Conservation (phyloP, 2,113 vertebrate species). For the Excalfactoria chinensis region DNA sequence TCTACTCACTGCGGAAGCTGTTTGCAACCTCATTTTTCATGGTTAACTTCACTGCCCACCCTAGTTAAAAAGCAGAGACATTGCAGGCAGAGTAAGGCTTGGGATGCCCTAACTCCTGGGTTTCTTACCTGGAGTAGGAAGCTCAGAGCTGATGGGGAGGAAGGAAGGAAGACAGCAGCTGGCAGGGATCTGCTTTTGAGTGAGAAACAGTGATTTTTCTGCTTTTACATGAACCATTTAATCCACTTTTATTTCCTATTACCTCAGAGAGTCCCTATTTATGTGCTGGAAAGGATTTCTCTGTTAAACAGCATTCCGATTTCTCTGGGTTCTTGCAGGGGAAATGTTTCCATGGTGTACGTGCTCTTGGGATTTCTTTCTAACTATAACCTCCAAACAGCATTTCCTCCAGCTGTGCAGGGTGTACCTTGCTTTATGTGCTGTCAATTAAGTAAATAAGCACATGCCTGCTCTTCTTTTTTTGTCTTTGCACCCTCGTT, state of each 20-base stretch:
- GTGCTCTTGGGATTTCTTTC: slow-evolving; percentile 12
- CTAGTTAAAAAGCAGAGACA: neutral
- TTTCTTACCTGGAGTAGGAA: neutral
- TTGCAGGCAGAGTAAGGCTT: neutral
- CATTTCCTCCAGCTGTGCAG: slow-evolving; percentile 25
- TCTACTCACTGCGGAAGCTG: neutral
- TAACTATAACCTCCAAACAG: neutral
- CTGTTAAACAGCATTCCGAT: neutral
- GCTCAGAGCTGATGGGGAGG: neutral
- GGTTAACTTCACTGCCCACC: neutral
- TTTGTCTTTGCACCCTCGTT: slow-evolving; percentile 4
- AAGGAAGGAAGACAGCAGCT: neutral
- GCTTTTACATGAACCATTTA: neutral
- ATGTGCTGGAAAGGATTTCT: slow-evolving; percentile 24
- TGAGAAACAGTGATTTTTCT: neutral
- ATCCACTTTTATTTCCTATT: neutral
- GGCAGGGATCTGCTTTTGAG: neutral
- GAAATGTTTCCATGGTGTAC: neutral
- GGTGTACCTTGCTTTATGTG: neutral
- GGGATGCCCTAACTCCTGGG: neutral
- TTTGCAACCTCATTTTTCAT: fast-evolving
- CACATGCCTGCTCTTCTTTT: neutral
- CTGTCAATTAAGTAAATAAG: slow-evolving; percentile 15
- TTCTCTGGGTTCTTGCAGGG: neutral
- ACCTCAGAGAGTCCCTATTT: neutral